A percentile compares a stretch with the other conserved stretches of the same genome.
Conservation (phyloP, 2,797 vertebrate species). For the Microcaecilia unicolor region DNA sequence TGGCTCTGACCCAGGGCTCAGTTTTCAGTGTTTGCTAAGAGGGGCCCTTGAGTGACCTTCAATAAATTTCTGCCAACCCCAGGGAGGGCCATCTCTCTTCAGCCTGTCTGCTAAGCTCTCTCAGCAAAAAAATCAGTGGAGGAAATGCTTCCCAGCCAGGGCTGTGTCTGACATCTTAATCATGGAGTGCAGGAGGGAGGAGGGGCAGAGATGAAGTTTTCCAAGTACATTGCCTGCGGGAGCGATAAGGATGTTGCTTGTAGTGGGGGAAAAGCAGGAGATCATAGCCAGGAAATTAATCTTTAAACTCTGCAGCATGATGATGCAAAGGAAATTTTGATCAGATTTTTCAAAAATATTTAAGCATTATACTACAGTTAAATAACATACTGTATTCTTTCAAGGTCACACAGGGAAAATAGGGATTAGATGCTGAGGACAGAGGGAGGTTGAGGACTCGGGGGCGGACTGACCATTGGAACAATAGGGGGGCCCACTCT, state of each 20-base stretch:
- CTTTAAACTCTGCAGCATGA: neutral
- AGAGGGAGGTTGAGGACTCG: too few relatives aligned
- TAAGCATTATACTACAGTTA: too few relatives aligned
- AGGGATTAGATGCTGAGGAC: too few relatives aligned
- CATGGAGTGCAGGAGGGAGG: neutral
- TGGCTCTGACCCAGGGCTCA: neutral
- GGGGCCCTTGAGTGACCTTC: neutral
- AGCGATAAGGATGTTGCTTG: neutral
- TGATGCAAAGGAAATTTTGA: neutral
- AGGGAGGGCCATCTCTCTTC: neutral
- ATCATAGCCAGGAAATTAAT: neutral
- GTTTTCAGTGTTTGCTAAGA: neutral
- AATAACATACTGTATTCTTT: too few relatives aligned
- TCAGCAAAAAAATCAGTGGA: neutral
- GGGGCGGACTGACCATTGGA: too few relatives aligned
- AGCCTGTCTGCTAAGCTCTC: neutral
- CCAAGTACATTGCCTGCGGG: neutral
- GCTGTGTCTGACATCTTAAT: neutral
- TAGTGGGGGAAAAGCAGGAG: neutral
- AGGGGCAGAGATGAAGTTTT: neutral
- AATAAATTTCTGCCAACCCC: neutral
- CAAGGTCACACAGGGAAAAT: too few relatives aligned
- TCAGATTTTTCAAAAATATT: too few relatives aligned
- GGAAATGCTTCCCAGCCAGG: neutral
- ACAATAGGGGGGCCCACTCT: too few relatives aligned